Evolutionary conservation across 2,797 vertebrate genomes (phyloP), one percentile per base, ranked within the genome.

Genomic region (Spinus olivaceus): DNA sequence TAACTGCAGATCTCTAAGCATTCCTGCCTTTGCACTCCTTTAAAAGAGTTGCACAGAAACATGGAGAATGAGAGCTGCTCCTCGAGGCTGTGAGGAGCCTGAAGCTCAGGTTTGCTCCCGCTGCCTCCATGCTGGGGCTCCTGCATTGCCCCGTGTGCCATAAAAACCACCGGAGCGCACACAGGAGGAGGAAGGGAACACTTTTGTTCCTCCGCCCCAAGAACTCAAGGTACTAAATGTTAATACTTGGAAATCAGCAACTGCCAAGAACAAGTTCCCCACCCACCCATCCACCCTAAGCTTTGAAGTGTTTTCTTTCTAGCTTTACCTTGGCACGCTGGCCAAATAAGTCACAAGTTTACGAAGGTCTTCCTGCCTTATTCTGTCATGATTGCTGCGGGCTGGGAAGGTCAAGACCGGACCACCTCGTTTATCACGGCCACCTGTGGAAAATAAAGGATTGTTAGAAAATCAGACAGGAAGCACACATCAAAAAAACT

Each of bases 371-470:
- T 99, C 99, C 91, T 99, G 99, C 95, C 99, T 99, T 99, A 99
- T 99, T 98, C 99, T 98, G 98, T 99, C 99, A 14, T 99, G 99
- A 98, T 99, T 99, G 96, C 99, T 99, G 83, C 99, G 98, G 90
- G 99, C 99, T 78, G 99, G 99, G 96, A 99, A 99, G 59, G 99
- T 99, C 97, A 99, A 96, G 97, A 99, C 99, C 25, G 99, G 99
- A 94, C 99, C 99, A 50, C 99, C 99, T 98, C 99, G 98, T 96
- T 99, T 99, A 97, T 99, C 99, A 90, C 99, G 98, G 81, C 99
- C 99, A 95, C 99, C 99, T 99, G 98, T 13, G 66, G 91, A 81
- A 92, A 97, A 95, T 41, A 93, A 89, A 96, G 80, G 79, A 72
- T 76, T 95, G 93, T 97, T 96, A 97, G 92, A 96, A 97, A 96